Evolutionary conservation across 2,888 invertebrate species (phyloP).

Genomic region (Lycia hirtaria): DNA sequence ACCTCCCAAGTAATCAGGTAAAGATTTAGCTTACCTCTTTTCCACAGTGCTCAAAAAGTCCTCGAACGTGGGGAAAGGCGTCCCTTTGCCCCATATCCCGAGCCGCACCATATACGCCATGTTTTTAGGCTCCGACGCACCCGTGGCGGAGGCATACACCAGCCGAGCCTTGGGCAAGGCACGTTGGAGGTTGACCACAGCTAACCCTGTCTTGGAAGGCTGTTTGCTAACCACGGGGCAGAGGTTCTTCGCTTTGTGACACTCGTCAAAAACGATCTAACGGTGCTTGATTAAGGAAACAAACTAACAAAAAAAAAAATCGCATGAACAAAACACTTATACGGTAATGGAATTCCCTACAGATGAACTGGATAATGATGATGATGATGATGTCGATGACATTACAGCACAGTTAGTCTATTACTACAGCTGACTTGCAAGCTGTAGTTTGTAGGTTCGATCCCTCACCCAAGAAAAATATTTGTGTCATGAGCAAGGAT

Average conservation of each 20-base stretch:
- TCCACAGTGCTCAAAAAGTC: constrained; percentile 99
- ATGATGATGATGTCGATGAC: too few relatives aligned
- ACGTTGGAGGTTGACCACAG: constrained; percentile 97
- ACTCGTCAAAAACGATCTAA: constrained; percentile 98
- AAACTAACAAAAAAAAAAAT: too few relatives aligned
- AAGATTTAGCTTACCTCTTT: constrained; percentile 92
- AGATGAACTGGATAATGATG: too few relatives aligned
- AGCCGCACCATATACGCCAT: constrained; percentile 99
- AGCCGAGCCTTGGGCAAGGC: constrained; percentile 96
- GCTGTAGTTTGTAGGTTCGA: too few relatives aligned
- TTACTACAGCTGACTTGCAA: too few relatives aligned
- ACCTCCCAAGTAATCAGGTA: too few relatives aligned
- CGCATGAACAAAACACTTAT: too few relatives aligned
- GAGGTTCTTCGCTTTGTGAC: constrained; percentile 99
- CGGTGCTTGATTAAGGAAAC: not conserved
- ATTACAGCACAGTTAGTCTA: too few relatives aligned
- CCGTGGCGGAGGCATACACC: constrained; percentile 98
- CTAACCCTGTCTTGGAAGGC: constrained; percentile 90
- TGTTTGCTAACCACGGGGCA: constrained; percentile 99
- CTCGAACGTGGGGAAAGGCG: constrained; percentile 96
- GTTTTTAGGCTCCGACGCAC: constrained; percentile 98
- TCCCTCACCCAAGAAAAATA: too few relatives aligned
- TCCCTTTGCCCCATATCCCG: constrained; percentile 99
- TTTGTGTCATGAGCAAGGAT: too few relatives aligned
- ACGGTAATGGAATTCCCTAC: too few relatives aligned